Evolutionary conservation across 2,113 vertebrate species (phyloP), one percentile per base, ranked within the genome.

Genomic region (Patagioenas fasciata): DNA sequence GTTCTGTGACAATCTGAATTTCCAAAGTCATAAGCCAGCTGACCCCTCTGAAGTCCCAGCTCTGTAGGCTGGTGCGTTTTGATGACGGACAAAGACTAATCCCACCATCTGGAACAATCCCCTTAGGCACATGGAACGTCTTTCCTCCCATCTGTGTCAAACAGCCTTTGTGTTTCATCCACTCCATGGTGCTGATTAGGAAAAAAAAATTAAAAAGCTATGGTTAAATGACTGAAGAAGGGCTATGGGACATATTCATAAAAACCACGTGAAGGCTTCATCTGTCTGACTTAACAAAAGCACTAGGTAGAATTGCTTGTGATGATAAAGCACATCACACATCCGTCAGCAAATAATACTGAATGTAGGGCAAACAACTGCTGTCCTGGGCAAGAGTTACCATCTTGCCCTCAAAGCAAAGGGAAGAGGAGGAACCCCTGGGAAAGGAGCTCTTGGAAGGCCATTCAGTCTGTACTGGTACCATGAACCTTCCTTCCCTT

Each of bases 121-220:
- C 58, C 79, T 83, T 8, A 75, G 84, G 66, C 58, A 64, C 36
- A 50, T 6, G 47, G 44, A 82, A 61, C 50, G 80, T 54, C 61
- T 65, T 91, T 89, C 70, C n/a, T 85, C 38, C 81, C 61, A 85
- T 93, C 79, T 91, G 73, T 88, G 61, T 61, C 61, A 69, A 89
- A 60, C 13, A 72, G 58, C 26, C 51, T 87, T 84, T 89, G 83
- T 91, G 83, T 48, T 81, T 82, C 78, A 88, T 53, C 66, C 4
- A 38, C 38, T 88, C 61, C 26, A 44, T 23, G 32, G 77, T 57
- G 66, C 66, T 48, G 31, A 67, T 54, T 32, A 58, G 36, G 74
- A 5, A 14, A 13, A 16, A 50, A 40, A 14, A 40, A 40, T 14
- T 40, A 12, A 28, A 44, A n/a, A 65, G 9, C n/a, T 47, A 61